Evolutionary conservation across 1,140 invertebrate species (phyloP).

Genomic region (Caenorhabditis tropicalis): DNA sequence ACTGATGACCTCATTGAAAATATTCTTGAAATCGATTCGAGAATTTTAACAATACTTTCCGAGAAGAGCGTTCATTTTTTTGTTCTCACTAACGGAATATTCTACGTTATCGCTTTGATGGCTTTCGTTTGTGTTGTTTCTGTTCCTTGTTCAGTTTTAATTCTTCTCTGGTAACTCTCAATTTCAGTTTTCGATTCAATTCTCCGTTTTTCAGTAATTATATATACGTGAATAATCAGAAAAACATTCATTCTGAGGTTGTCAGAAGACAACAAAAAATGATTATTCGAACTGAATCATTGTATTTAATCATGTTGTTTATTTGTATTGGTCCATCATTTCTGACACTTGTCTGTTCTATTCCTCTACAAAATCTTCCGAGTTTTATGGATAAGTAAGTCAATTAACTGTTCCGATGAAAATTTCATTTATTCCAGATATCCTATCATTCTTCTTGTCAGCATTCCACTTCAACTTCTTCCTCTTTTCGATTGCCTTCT

Average conservation of each 20-base stretch:
- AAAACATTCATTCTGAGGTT: not conserved
- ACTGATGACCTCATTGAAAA: not conserved
- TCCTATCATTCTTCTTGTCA: not conserved
- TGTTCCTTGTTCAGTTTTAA: not conserved
- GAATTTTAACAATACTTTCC: not conserved
- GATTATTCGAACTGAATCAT: not conserved
- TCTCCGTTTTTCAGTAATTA: not conserved
- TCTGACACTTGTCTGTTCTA: not conserved
- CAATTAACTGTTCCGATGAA: not conserved
- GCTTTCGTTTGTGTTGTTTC: not conserved
- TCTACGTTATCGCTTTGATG: not conserved
- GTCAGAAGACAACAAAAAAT: not conserved
- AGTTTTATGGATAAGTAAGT: not conserved
- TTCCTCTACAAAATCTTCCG: not conserved
- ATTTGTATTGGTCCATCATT: not conserved
- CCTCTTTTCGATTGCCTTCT: not conserved
- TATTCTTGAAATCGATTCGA: not conserved
- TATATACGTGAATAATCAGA: not conserved
- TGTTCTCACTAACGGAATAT: not conserved
- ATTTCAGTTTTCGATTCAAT: not conserved
- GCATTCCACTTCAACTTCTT: not conserved
- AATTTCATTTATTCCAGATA: not conserved
- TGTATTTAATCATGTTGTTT: not conserved
- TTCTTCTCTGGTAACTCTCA: not conserved
- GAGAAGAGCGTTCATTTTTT: not conserved